Percentiles rank a stretch among this genome's conserved stretches.
These are phyloP conservation scores for Colletes latitarsis DNA, from an alignment of 1,140 invertebrate species.

Conservation along the genomic window DNA sequence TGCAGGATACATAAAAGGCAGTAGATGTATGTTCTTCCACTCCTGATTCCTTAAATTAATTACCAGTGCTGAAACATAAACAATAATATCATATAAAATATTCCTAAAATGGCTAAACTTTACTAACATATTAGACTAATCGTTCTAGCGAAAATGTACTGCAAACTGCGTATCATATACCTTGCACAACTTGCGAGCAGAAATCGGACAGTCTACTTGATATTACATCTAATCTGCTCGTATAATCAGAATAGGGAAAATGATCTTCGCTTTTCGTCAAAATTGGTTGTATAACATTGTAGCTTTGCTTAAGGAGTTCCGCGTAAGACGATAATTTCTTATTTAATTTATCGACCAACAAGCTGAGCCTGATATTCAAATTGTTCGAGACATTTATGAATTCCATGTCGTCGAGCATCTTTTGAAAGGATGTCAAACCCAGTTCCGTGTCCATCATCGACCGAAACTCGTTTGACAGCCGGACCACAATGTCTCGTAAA, in stretches of 20 bases:
- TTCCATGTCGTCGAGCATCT: slow-evolving; percentile 74
- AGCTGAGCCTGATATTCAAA: slow-evolving; percentile 63
- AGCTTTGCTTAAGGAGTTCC: slow-evolving; percentile 68
- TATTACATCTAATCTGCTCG: slow-evolving; percentile 43
- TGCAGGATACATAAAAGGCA: slow-evolving; percentile 73
- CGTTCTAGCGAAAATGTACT: too few relatives aligned
- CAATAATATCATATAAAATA: slow-evolving; percentile 19
- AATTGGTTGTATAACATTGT: slow-evolving; percentile 70
- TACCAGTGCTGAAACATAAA: slow-evolving; percentile 66
- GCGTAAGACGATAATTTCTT: slow-evolving; percentile 69
- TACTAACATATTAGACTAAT: too few relatives aligned
- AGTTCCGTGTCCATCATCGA: slow-evolving; percentile 75
- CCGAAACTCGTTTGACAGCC: slow-evolving; percentile 71
- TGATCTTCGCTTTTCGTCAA: slow-evolving; percentile 61
- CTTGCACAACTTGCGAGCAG: slow-evolving; percentile 72
- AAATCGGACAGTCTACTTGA: slow-evolving; percentile 68
- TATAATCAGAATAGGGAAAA: slow-evolving; percentile 52
- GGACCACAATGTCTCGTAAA: slow-evolving; percentile 72
- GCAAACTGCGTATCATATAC: slow-evolving; percentile 44
- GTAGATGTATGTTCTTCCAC: slow-evolving; percentile 77
- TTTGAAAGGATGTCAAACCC: slow-evolving; percentile 73
- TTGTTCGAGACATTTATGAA: slow-evolving; percentile 68
- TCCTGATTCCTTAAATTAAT: slow-evolving; percentile 69
- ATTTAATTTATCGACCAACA: slow-evolving; percentile 72
- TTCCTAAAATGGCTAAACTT: not conserved